phyloP scores from a whole-genome alignment of 1,140 invertebrate species.

The Diplogasteroides magnus region DNA sequence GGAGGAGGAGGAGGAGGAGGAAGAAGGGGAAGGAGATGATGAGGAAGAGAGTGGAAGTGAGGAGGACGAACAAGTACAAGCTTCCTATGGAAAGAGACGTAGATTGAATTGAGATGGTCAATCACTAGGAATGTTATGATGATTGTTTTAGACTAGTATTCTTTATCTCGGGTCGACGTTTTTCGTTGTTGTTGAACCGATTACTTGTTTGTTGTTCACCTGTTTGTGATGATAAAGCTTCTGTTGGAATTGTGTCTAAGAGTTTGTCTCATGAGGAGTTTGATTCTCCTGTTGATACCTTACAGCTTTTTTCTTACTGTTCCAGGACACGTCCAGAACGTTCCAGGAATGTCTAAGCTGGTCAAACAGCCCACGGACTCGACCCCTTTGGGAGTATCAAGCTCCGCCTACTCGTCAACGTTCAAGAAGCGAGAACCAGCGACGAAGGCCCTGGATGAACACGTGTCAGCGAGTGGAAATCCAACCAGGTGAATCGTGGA shows the following conservation, averaged over 20 bases:
- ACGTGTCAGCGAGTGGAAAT: not conserved
- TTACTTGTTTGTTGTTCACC: no score
- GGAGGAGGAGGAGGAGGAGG: not conserved
- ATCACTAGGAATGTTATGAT: no score
- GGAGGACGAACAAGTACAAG: not conserved
- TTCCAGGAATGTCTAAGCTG: no score
- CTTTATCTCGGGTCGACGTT: no score
- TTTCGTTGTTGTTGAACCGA: not conserved
- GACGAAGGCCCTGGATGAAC: not conserved
- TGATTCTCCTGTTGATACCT: not conserved
- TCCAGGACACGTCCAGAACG: no score
- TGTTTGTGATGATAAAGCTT: no score
- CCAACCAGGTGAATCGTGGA: not conserved
- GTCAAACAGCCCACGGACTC: no score
- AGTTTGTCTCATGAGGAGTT: not conserved
- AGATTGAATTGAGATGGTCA: not conserved
- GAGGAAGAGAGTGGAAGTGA: not conserved
- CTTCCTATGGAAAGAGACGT: not conserved
- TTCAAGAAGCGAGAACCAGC: not conserved
- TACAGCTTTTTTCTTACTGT: not conserved
- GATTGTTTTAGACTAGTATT: no score
- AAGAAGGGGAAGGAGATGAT: not conserved
- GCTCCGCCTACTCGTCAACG: not conserved
- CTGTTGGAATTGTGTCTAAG: not conserved
- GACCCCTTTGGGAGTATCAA: not conserved